These are phyloP conservation scores for Choloepus hoffmanni DNA, from an alignment of 2,113 vertebrate genomes.

Conservation along the genomic window DNA sequence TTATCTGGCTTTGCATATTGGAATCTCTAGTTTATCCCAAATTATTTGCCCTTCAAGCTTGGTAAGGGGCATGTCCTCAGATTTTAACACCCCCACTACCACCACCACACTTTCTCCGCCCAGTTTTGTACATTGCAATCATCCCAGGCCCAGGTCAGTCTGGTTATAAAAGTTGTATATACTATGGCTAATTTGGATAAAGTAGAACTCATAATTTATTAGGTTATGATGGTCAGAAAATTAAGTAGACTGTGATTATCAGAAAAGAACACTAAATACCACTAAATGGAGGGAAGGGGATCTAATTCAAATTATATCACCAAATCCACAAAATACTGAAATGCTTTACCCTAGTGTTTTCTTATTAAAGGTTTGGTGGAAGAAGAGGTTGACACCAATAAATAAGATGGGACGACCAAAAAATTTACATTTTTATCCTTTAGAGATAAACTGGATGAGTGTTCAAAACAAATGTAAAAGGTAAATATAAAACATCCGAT, in stretches of 20 bases:
- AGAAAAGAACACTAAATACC: not conserved
- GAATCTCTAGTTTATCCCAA: conserved; percentile 36
- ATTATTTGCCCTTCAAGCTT: conserved; percentile 27
- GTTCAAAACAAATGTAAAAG: conserved; percentile 42
- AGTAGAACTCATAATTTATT: conserved; percentile 6
- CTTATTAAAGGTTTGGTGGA: conserved; percentile 23
- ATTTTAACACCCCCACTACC: not conserved
- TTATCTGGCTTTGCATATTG: conserved; percentile 32
- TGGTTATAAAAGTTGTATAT: not conserved
- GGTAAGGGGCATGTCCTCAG: not conserved
- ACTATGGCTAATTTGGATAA: not conserved
- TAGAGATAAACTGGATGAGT: not conserved
- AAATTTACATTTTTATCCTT: conserved; percentile 12
- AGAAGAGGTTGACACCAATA: not conserved
- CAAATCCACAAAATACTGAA: conserved; percentile 36
- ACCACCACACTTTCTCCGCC: not conserved
- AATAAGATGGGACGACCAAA: conserved; percentile 38
- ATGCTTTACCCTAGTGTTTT: not conserved
- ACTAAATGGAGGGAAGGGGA: not conserved
- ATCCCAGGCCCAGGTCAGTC: not conserved
- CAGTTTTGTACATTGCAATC: not conserved
- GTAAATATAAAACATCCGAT: conserved; percentile 3
- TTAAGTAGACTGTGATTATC: not conserved
- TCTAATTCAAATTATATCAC: not conserved
- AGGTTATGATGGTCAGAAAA: not conserved